These are phyloP conservation scores for Perccottus glenii DNA, from an alignment of 2,113 vertebrate species.

Conservation along the genomic window DNA sequence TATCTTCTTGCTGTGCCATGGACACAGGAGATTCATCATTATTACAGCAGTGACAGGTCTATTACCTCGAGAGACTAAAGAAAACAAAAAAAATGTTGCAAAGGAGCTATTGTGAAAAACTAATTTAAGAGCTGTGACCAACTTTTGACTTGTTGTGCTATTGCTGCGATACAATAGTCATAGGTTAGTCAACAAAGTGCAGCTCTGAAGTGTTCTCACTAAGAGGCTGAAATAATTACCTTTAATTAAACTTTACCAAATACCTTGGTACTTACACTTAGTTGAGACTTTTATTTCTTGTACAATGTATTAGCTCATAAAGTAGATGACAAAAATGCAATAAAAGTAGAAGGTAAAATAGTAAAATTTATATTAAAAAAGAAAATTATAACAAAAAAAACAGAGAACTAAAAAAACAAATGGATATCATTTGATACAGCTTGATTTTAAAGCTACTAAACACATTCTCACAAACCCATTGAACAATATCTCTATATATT, in stretches of 20 bases:
- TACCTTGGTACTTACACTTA: too few species aligned
- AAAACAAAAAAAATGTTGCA: slow-evolving; percentile 67
- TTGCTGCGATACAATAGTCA: slow-evolving; percentile 36
- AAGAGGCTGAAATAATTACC: slow-evolving; percentile 2
- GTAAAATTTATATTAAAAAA: background rate
- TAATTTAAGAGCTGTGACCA: slow-evolving; percentile 46
- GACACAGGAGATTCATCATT: slow-evolving; percentile 75
- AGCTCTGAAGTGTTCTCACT: slow-evolving; percentile 5
- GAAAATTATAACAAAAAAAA: slow-evolving; percentile 5
- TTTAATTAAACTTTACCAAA: too few species aligned
- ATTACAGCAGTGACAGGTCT: slow-evolving; percentile 77
- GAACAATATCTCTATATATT: slow-evolving; percentile 49
- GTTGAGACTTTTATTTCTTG: background rate
- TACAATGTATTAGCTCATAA: background rate
- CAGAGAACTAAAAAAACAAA: slow-evolving; percentile 1
- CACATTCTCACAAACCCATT: slow-evolving; percentile 31
- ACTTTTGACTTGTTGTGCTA: slow-evolving; percentile 39
- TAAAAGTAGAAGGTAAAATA: background rate
- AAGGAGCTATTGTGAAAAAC: slow-evolving; percentile 56
- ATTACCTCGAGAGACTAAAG: slow-evolving; percentile 74
- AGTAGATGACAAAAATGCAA: background rate
- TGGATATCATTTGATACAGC: slow-evolving; percentile 23
- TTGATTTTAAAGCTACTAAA: slow-evolving; percentile 33
- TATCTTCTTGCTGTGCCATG: slow-evolving; percentile 43
- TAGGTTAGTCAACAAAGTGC: slow-evolving; percentile 24